Percentiles rank a stretch among this genome's conserved stretches.
These are phyloP conservation scores for Laticauda colubrina DNA, from an alignment of 2,113 vertebrate genomes.

Conservation along the genomic window DNA sequence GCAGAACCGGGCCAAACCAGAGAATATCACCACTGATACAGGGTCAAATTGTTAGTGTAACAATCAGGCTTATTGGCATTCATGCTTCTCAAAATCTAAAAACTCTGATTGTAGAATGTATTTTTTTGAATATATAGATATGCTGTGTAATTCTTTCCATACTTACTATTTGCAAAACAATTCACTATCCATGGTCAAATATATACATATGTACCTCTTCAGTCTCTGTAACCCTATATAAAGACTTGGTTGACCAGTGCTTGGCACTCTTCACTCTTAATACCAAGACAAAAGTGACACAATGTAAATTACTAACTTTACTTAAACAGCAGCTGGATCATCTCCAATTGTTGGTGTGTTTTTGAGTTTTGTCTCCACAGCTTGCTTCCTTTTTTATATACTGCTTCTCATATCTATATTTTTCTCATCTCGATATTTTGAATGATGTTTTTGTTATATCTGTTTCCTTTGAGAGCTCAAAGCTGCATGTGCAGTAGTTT, in stretches of 20 bases:
- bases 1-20: too few relatives aligned
- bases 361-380: not conserved
- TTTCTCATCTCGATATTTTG: not conserved
- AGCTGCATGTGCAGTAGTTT: not conserved
- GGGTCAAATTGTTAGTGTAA: not conserved
- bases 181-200: not conserved
- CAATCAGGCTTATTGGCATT: not conserved
- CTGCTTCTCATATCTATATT: not conserved
- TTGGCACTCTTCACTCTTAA: not conserved
- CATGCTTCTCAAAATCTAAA: not conserved
- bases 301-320: not conserved
- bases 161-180: not conserved
- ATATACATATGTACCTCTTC: not conserved
- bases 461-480: not conserved
- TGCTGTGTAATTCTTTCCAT: not conserved
- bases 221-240: not conserved
- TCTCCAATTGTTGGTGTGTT: not conserved
- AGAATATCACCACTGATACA: not conserved
- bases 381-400: not conserved
- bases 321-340: not conserved
- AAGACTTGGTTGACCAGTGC: not conserved
- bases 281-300: not conserved
- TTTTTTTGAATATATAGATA: not conserved
- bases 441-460: not conserved
- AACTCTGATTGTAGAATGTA: not conserved